A percentile compares a stretch with the other conserved stretches of the same genome.
These are phyloP conservation scores for Lampropteryx suffumata DNA, from an alignment of 2,888 invertebrate genomes.

Conservation along the genomic window DNA sequence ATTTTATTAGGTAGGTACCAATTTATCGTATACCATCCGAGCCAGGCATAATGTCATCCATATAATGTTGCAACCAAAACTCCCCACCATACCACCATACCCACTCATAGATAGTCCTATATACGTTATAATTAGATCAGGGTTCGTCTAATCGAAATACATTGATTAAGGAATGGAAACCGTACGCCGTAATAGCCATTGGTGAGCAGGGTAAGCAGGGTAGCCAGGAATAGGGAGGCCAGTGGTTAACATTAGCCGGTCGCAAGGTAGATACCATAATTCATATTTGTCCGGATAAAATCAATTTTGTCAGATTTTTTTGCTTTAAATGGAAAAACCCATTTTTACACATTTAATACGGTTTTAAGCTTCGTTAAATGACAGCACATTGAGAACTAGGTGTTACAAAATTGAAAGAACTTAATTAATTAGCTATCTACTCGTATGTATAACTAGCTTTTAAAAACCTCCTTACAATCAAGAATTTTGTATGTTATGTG, in stretches of 20 bases:
- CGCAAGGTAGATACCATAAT: too few relatives aligned
- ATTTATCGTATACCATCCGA: background rate
- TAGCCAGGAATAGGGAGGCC: background rate
- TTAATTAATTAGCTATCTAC: too few relatives aligned
- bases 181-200: constrained; percentile 45
- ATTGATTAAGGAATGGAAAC: constrained; percentile 59
- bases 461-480: too few relatives aligned
- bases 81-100: constrained; percentile 4
- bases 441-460: too few relatives aligned
- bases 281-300: background rate
- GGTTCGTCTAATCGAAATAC: constrained; percentile 64
- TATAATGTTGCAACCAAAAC: background rate
- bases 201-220: constrained; percentile 48
- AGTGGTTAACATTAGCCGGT: background rate
- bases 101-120: constrained; percentile 15
- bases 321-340: too few relatives aligned
- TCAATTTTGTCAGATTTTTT: too few relatives aligned
- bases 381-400: too few relatives aligned
- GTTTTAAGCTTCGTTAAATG: too few relatives aligned
- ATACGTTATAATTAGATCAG: constrained; percentile 32
- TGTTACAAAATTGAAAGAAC: too few relatives aligned
- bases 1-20: too few relatives aligned
- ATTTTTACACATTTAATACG: too few relatives aligned
- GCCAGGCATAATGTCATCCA: background rate
- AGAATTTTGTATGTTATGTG: too few relatives aligned